Evolutionary conservation across 2,797 vertebrate species (phyloP), one percentile per base, ranked within the genome.

Genomic region (Gouania willdenowi): DNA sequence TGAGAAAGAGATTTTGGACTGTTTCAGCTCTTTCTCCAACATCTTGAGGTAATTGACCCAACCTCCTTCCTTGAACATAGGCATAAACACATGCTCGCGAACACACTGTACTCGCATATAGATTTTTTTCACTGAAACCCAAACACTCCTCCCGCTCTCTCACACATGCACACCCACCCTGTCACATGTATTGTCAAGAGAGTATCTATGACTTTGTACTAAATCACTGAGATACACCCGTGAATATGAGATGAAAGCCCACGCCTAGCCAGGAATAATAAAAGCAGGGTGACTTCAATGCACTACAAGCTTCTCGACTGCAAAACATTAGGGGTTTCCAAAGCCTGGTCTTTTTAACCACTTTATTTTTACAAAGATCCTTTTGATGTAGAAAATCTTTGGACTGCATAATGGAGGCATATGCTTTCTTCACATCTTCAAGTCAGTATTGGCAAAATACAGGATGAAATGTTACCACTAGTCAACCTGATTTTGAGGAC

Each of bases 1-100:
- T 9, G 40, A 47, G 39, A 46, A 60, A 9, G 40, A 47, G 39
- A 46, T 60, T 76, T 66, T 53, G 28, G 39, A 57, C 58, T 46
- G 60, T 71, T 82, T 57, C 38, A 65, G 49, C 41, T 70, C 48
- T 61, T 67, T 71, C 54, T 53, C 24, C 64, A 77, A 84, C 83
- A 86, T 84, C 81, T 86, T 84, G 79, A 86, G 75, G 67, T 76
- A 72, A 77, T 84, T 80, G 75, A 79, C 77, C 66, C 63, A 70
- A 26, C 50, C 55, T 31, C 62, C 59, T 21, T 47, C 66, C 57
- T 54, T 46, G 19, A 65, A 59, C 42, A 56, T 59, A 65, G 59
- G 29, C 4, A 41, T 9, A 22, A 38, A 50, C 13, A 11, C n/a
- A 16, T 13, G 18, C 24, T 27, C 18, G 21, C 19, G 34, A 24